Evolutionary conservation across 2,113 vertebrate genomes (phyloP), one percentile per base, ranked within the genome.

Genomic region (Myiozetetes cayanensis): DNA sequence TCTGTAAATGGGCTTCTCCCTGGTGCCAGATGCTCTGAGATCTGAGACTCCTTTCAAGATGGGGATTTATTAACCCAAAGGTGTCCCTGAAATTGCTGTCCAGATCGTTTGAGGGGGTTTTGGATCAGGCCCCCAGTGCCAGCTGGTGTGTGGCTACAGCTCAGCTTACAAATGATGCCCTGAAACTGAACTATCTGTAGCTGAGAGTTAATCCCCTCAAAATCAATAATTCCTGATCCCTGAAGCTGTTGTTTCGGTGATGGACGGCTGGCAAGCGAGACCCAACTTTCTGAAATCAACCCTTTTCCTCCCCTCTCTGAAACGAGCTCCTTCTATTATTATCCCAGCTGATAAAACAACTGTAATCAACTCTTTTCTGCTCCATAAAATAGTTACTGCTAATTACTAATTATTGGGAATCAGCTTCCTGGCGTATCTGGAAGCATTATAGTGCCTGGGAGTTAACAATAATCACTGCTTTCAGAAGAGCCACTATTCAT

Each of bases 291-390:
- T 39, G 47, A 94, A 93, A 89, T 20, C 4, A 3, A 86, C 37
- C 77, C 30, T 90, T 93, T 90, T 49, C 3, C 90, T 83, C 24
- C 73, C 44, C 18, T 86, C 73, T 92, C 86, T 21, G 35, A 92
- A 78, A 81, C 33, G 67, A 94, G 90, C 24, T 28, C 65, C 71
- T 84, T 76, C 24, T 89, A 92, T 93, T 96, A 94, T 96, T 92
- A 52, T 22, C 79, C 77, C 86, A 96, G 88, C 80, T 95, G 93
- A 97, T 87, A 94, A 85, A 95, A 96, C 88, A 96, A 97, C 85
- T 89, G 94, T 94, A 97, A 97, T 97, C 96, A 96, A 92, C 87
- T 93, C 94, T 91, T 96, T 97, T 97, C 96, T 97, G 91, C 93
- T 95, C 63, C 92, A 96, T 95, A 92, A 97, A 96, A 96, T 91